A percentile compares a stretch with the other conserved stretches of the same genome.
Conservation (phyloP, 2,888 invertebrate genomes). For the Dioctria linearis region DNA sequence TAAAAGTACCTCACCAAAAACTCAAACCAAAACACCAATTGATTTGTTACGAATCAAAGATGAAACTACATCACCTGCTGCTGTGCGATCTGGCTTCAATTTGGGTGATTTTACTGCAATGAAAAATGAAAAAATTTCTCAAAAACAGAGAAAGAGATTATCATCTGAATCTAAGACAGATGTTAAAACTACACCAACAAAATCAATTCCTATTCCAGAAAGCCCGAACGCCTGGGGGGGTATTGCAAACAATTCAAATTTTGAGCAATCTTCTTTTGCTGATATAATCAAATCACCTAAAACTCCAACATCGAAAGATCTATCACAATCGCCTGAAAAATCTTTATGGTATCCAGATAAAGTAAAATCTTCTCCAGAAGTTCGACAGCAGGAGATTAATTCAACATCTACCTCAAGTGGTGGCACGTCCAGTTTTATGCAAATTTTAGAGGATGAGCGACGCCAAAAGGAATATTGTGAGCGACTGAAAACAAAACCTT, state of each 20-base stretch:
- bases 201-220: conserved; percentile 61
- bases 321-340: neutral
- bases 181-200: conserved; percentile 50
- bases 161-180: conserved; percentile 68
- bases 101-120: conserved; percentile 65
- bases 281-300: conserved; percentile 65
- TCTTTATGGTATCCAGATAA: neutral
- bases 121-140: conserved; percentile 72
- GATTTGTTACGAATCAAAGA: neutral
- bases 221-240: conserved; percentile 66
- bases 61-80: neutral
- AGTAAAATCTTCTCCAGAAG: neutral
- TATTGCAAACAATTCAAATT: conserved; percentile 55
- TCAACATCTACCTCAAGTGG: conserved; percentile 24
- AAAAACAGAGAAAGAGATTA: conserved; percentile 74
- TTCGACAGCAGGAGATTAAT: neutral
- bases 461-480: conserved; percentile 81
- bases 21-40: neutral
- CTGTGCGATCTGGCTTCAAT: conserved; percentile 63
- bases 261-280: conserved; percentile 64
- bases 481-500: conserved; percentile 81
- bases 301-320: conserved; percentile 44
- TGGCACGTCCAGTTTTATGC: neutral
- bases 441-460: conserved; percentile 82
- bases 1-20: conserved; percentile 21